Base-by-base conservation (phyloP, 1,140 invertebrate genomes). In the Pogonus chalceus region DNA sequence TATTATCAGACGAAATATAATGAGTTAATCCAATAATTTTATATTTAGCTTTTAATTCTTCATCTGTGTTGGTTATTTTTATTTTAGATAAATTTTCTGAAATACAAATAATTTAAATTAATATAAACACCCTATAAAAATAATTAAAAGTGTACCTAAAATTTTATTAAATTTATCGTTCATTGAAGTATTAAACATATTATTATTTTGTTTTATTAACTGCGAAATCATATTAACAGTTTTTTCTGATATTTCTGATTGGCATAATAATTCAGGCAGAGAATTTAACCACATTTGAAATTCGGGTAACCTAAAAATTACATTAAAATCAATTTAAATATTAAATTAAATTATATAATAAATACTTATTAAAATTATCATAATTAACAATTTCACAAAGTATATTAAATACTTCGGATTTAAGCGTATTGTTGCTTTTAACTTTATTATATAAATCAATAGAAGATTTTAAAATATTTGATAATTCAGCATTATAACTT, bases 191-290 rank as follows among this genome's bases (percentile, higher is more conserved):
- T 72, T 73, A 54, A 76, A 71, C 16, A 63, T 55, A 53, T 63
- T 58, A 52, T 72, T 73, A 52, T 70, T 71, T 24, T 65, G 65
- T 31, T 69, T 65, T 21, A 70, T 69, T 67, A 75, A 73, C 54
- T 65, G 65, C 20, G 71, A 67, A 49, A 75, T 61, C 12, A 73
- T 73, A 57, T 74, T 57, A 39, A 76, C 61, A 20, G 70, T 70
- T 60, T 72, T 64, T 7, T 58, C 47, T 49, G 67, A 67, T 49
- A 76, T 57, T 37, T 63, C 59, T 24, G 67, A 55, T 46, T 67
- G 58, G 23, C 73, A 64, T 31, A 77, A 66, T 48, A 76, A 72
- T 55, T 73, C 65, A 2, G 74, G 71, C 37, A 78, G 59, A 47
- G 69, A 65, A 49, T 63, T 65, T 1, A 76, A 56, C 74, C 75